Conservation (phyloP, 1,140 invertebrate species). For the Ladona fulva region DNA sequence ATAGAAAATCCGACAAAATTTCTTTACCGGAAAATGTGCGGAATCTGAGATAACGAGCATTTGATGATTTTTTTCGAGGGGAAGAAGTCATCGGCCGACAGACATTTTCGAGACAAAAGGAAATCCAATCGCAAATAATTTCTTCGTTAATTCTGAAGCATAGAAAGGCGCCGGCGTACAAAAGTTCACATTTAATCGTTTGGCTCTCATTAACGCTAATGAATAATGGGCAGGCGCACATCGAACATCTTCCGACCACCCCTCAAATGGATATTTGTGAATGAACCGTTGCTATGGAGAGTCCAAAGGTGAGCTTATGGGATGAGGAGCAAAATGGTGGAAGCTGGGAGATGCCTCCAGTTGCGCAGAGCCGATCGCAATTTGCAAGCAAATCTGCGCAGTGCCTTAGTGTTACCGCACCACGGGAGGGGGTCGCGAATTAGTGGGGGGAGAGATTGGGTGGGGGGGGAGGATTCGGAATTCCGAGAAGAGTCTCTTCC, state of each 20-base stretch:
- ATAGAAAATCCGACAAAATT: too few relatives aligned
- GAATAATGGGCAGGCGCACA: too few relatives aligned
- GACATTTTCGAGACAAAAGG: too few relatives aligned
- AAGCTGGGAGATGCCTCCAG: neutral
- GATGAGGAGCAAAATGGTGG: neutral
- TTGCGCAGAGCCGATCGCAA: neutral
- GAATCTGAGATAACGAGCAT: too few relatives aligned
- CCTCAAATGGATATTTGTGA: neutral
- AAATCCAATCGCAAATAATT: too few relatives aligned
- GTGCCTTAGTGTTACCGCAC: neutral
- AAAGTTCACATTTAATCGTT: too few relatives aligned
- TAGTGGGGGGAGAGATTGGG: neutral
- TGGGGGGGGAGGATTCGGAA: neutral
- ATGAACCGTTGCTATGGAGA: neutral
- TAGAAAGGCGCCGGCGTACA: too few relatives aligned
- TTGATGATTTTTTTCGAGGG: too few relatives aligned
- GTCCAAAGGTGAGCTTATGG: neutral
- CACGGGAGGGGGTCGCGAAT: neutral
- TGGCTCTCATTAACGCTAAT: too few relatives aligned
- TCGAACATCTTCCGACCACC: neutral
- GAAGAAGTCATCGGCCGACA: too few relatives aligned
- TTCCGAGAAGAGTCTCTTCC: neutral
- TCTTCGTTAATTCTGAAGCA: too few relatives aligned
- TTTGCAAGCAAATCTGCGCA: neutral
- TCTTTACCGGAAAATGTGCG: too few relatives aligned